Evolutionary conservation across 2,113 vertebrate species (phyloP), one percentile per base, ranked within the genome.

Genomic region (Oreochromis aureus): DNA sequence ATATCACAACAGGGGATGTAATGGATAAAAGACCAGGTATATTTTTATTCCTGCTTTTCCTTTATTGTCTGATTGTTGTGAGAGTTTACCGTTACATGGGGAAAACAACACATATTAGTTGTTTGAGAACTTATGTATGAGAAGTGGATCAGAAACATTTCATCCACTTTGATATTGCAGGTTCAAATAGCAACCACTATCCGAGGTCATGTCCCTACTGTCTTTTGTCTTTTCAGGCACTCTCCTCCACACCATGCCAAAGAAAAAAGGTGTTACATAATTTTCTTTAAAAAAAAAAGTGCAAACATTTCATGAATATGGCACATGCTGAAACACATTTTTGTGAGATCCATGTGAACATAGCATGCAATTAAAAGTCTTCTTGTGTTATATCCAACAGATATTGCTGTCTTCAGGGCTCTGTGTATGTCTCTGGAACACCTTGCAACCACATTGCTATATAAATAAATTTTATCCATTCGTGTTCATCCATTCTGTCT

Each of bases 161-260:
- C 9, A 78, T 81, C 34, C 44, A 63, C 86, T 89, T 89, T 92
- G 87, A 93, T 86, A 76, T 79, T 66, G 83, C 18, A 5, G 56
- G 59, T 81, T 88, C 86, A 79, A 84, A 88, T 83, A 80, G n/a
- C 27, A 32, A 13, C 80, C 5, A 53, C 46, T 7, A 56, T 79
- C 44, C 18, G 63, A 48, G 84, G 88, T 83, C 56, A 34, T 11
- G 55, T 7, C 82, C 86, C 78, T 34, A 22, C 36, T 81, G 58
- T 69, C 48, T 19, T 54, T 51, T 61, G 69, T 85, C 55, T 82
- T 48, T 82, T 79, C 51, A 79, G 56, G 13, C 58, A 54, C 11
- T 89, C 24, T 86, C 10, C 34, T 82, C 69, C 73, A 78, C 58
- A 83, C 55, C 56, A 48, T 7, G 79, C 36, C 73, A 80, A 81